phyloP scores from a whole-genome alignment of 2,888 invertebrate genomes.

The Magallana nippona region DNA sequence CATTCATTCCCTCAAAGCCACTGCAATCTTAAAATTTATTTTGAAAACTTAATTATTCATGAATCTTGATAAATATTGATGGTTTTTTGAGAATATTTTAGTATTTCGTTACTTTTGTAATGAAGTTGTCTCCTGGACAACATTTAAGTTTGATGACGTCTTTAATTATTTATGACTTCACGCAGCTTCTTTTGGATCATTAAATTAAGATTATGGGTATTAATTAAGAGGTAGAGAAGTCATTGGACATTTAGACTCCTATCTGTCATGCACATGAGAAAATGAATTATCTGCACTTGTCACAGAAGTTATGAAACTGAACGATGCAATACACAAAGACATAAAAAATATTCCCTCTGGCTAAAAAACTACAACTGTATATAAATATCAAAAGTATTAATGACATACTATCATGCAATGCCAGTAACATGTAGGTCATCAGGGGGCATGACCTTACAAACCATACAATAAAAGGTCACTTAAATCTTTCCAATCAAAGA shows the following conservation, averaged over 20 bases:
- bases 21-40: background rate
- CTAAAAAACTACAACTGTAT: background rate
- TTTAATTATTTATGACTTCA: background rate
- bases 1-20: background rate
- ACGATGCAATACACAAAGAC: constrained; percentile 4
- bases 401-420: background rate
- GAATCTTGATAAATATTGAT: constrained; percentile 4
- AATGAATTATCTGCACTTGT: background rate
- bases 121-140: background rate
- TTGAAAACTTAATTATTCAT: background rate
- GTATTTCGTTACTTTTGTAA: background rate
- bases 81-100: background rate
- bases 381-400: background rate
- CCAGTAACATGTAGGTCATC: background rate
- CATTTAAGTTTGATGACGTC: background rate
- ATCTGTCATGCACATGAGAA: background rate
- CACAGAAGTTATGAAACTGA: background rate
- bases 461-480: constrained; percentile 4
- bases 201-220: background rate
- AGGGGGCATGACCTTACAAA: constrained; percentile 7
- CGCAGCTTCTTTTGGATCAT: background rate
- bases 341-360: background rate
- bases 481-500: background rate
- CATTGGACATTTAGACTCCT: constrained; percentile 12
- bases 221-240: background rate